Evolutionary conservation across 2,888 invertebrate species (phyloP).

Genomic region (Hirtodrosophila histrioides): DNA sequence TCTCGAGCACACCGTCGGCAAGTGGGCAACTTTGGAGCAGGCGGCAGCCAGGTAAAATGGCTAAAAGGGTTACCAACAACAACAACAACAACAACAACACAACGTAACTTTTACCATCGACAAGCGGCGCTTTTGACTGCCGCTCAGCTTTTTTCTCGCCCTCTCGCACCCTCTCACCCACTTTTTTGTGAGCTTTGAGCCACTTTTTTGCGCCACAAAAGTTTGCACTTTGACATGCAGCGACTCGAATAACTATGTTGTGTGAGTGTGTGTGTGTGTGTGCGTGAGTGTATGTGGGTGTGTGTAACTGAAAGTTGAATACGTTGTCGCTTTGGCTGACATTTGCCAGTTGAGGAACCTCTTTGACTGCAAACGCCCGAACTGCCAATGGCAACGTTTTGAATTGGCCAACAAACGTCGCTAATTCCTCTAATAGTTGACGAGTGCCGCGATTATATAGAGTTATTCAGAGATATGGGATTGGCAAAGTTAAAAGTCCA

Average conservation of each 20-base stretch:
- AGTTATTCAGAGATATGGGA: too few relatives aligned
- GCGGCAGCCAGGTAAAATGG: constrained; percentile 49
- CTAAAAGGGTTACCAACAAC: constrained; percentile 67
- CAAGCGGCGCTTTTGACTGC: constrained; percentile 70
- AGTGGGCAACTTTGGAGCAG: constrained; percentile 45
- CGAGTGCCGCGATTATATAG: constrained; percentile 13
- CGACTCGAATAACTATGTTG: constrained; percentile 59
- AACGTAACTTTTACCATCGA: constrained; percentile 64
- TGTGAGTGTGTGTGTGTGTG: constrained; percentile 20
- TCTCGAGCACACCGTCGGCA: background rate
- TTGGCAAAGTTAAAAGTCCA: too few relatives aligned
- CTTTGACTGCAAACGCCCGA: constrained; percentile 33
- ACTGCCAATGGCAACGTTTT: constrained; percentile 32
- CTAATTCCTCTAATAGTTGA: constrained; percentile 49
- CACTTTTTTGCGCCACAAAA: constrained; percentile 65
- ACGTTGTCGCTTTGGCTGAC: constrained; percentile 48
- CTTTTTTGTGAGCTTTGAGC: constrained; percentile 51
- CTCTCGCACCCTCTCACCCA: background rate
- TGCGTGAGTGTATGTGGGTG: constrained; percentile 18
- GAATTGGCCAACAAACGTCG: constrained; percentile 41
- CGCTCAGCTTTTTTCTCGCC: constrained; percentile 18
- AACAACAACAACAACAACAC: constrained; percentile 32
- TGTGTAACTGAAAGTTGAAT: constrained; percentile 37
- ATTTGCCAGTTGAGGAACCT: constrained; percentile 11
- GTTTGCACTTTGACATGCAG: constrained; percentile 78